Base-by-base conservation (phyloP, 2,113 vertebrate species). In the Labeo rohita region DNA sequence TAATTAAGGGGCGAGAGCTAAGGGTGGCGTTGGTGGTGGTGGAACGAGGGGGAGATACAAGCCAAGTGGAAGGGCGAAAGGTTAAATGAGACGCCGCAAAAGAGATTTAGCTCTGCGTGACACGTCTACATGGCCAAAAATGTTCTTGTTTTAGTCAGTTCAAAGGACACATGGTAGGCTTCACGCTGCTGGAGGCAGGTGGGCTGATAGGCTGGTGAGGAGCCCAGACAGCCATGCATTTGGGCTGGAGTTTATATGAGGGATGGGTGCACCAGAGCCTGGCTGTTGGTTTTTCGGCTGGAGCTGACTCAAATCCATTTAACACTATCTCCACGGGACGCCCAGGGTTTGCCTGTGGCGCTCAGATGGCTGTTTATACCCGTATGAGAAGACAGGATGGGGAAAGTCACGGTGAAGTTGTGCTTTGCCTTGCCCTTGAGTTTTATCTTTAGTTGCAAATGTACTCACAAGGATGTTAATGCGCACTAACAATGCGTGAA, bases 341-440 rank as follows among this genome's bases (percentile, higher is more conserved):
- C 39, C 28, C 23, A 85, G 61, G 84, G 84, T 86, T 47, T 52
- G 50, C 75, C 88, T 63, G 82, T 13, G 50, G 61, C 43, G 70
- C 50, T 89, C 88, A 85, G 77, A 89, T 87, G 88, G 82, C 63
- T 78, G 83, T 52, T 43, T 88, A 84, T 86, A 75, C 76, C 73
- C 65, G 36, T 59, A 5, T 80, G 36, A 84, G 80, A 78, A 49
- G 39, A 59, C 81, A 87, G 89, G 23, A 49, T 54, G 49, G 61
- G 80, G 56, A 86, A 66, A 66, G 84, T 59, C 84, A 79, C 6
- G n/a, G 80, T 49, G 78, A 56, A 66, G 87, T 80, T 39, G 59
- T 61, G 79, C 23, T 81, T 79, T 74, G 70, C 70, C 61, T 5
- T 45, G 34, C 79, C 79, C 43, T 34, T 81, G 61, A 66, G 59